A percentile compares a stretch with the other conserved stretches of the same genome.
phyloP scores from a whole-genome alignment of 2,113 vertebrate species.

The Myocastor coypus region DNA sequence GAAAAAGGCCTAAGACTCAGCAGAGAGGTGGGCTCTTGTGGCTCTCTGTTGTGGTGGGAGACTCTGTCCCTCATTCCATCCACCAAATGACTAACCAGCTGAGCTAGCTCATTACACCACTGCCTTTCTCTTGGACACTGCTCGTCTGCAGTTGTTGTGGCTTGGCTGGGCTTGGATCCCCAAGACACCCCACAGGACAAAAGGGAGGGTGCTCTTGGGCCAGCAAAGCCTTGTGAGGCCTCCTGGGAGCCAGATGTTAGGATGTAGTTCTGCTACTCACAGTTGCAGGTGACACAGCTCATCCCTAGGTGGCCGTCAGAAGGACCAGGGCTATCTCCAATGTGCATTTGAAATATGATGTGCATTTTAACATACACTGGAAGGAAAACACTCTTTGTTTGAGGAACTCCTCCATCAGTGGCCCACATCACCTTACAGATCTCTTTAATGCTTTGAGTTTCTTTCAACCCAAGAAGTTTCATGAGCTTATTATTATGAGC shows the following conservation, averaged over 20 bases:
- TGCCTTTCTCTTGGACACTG: rapidly evolving
- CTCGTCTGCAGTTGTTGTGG: rapidly evolving
- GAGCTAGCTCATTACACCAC: rapidly evolving
- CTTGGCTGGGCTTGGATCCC: too few species aligned
- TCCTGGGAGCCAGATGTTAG: background rate
- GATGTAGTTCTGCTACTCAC: background rate
- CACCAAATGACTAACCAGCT: rapidly evolving
- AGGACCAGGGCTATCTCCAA: background rate
- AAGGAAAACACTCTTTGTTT: background rate
- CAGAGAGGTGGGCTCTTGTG: rapidly evolving
- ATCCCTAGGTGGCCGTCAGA: background rate
- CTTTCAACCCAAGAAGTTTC: background rate
- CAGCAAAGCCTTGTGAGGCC: rapidly evolving
- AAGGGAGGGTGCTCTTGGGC: background rate
- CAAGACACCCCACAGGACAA: too few species aligned
- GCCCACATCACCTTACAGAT: rapidly evolving
- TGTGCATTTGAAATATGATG: too few species aligned
- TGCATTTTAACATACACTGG: too few species aligned
- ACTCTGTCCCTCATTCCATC: rapidly evolving
- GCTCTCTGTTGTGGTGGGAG: rapidly evolving
- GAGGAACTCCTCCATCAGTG: background rate
- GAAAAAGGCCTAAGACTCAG: too few species aligned
- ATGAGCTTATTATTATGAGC: background rate
- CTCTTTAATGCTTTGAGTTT: background rate
- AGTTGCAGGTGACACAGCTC: background rate